Base-by-base conservation (phyloP, 2,113 vertebrate species). In the Pavo muticus region DNA sequence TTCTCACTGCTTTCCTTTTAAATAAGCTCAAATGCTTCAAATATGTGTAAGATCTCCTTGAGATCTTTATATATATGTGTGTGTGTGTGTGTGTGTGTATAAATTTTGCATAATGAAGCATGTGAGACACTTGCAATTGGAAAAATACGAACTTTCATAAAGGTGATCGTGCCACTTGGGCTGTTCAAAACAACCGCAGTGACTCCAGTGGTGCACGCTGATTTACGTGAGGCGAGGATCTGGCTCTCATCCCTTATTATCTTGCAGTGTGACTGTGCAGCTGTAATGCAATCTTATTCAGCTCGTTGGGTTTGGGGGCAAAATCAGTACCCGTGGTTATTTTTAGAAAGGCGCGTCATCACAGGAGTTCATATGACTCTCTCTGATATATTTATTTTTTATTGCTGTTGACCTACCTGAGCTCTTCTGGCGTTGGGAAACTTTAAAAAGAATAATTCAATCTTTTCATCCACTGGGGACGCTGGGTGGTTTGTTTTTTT, bases 61-160 rank as follows among this genome's bases (percentile, higher is more conserved):
- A 94, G 40, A 92, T 79, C 37, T 71, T 88, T 57, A 10, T 57
- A 57, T 57, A 30, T 17, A 54, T 30, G 30, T 54, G 11, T 10
- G 24, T 48, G 39, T 11, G 11, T 40, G 39, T 40, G 11, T 40
- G 39, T 52, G 15, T 15, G 21, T 52, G 29, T 29, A 16, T 54
- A 68, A 86, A 95, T 91, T 92, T 29, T 87, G 71, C 88, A 91
- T 94, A 94, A 91, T 67, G 84, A 95, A 93, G 80, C 89, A 76
- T 84, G 74, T 93, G 94, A 93, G 83, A 88, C 59, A 50, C 32
- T 90, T 64, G 61, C 1, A 2, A 84, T 24, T 90, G 91, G 76
- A 93, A 93, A 93, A 95, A 86, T 48, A 69, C 4, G 30, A 90
- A 90, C 93, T 91, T 91, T 75, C 88, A 65, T 93, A 86, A 94